phyloP scores from a whole-genome alignment of 2,113 vertebrate species.

The Nyctibius bracteatus region DNA sequence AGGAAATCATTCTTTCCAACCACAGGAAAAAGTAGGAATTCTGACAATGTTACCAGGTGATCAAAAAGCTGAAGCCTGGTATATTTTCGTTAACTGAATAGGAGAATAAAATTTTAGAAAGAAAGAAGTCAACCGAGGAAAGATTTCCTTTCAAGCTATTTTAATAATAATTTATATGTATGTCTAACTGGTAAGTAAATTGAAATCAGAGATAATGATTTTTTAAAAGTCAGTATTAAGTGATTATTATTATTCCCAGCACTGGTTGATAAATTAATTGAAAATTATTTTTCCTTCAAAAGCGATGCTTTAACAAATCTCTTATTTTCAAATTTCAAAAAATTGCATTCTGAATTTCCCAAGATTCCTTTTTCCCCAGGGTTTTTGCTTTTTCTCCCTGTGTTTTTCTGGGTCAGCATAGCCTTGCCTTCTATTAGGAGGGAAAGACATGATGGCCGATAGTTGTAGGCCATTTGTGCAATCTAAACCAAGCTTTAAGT shows the following conservation, averaged over 20 bases:
- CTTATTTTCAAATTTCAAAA: neutral
- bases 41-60: neutral
- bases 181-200: neutral
- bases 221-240: neutral
- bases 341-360: neutral
- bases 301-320: neutral
- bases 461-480: neutral
- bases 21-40: neutral
- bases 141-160: neutral
- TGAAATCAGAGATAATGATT: neutral
- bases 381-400: neutral
- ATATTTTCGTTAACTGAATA: neutral
- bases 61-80: neutral
- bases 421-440: neutral
- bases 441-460: neutral
- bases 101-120: neutral
- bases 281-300: neutral
- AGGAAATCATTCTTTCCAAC: neutral
- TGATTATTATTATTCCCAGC: neutral
- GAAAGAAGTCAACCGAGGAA: neutral
- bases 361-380: neutral
- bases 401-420: neutral
- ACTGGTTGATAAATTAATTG: neutral
- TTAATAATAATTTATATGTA: neutral
- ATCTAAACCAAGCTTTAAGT: neutral